Evolutionary conservation across 2,113 vertebrate genomes (phyloP).

Genomic region (Megalops atlanticus): DNA sequence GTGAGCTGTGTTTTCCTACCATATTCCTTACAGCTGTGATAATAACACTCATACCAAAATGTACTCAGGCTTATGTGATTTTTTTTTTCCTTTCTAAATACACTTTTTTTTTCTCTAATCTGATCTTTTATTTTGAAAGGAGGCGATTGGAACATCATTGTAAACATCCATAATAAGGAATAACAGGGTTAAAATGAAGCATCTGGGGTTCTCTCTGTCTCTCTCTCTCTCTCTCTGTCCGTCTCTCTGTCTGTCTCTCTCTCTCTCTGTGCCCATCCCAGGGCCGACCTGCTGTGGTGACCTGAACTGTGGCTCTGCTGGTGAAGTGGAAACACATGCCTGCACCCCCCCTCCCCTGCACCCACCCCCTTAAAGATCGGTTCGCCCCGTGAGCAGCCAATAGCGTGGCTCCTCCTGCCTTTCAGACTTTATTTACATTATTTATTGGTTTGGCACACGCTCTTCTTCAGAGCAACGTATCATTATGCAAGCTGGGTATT

Average conservation of each 20-base stretch:
- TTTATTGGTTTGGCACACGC: no score
- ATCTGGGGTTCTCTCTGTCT: no score
- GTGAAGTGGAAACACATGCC: constrained; percentile 10
- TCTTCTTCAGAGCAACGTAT: no score
- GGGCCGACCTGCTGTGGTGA: background rate
- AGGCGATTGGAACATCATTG: background rate
- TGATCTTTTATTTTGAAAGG: background rate
- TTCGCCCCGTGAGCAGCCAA: no score
- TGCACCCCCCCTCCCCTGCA: background rate
- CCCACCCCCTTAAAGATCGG: no score
- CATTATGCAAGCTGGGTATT: background rate
- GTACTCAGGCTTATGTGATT: background rate
- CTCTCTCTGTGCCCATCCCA: no score
- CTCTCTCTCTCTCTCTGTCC: no score
- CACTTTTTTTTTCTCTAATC: background rate
- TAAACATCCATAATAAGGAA: background rate
- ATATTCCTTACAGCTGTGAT: constrained; percentile 19
- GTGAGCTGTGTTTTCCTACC: constrained; percentile 9
- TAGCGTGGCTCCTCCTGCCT: background rate
- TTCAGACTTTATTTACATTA: background rate
- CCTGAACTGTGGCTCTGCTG: background rate
- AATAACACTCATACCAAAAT: constrained; percentile 5
- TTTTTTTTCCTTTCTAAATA: background rate
- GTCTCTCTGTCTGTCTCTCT: no score
- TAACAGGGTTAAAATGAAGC: background rate